These are phyloP conservation scores for Gallinago jamesoni DNA, from an alignment of 2,113 vertebrate genomes.

Conservation along the genomic window DNA sequence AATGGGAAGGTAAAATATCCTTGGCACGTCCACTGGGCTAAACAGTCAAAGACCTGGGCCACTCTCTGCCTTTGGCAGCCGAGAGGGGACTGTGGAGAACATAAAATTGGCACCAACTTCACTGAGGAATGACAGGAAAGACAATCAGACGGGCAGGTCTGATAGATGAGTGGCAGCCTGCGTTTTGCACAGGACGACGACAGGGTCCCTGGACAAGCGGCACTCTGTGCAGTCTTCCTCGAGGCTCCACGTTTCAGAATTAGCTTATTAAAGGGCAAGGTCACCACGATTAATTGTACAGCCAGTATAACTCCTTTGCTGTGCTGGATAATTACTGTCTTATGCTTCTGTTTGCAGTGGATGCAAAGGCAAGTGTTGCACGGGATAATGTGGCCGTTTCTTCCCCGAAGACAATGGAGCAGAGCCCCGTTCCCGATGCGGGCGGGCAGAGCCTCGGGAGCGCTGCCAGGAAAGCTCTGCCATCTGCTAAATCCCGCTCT, in stretches of 20 bases:
- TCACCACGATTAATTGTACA: conserved; percentile 4
- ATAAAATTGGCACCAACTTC: accelerated
- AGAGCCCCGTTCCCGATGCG: background rate
- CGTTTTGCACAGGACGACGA: background rate
- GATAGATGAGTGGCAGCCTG: background rate
- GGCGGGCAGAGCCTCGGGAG: conserved; percentile 63
- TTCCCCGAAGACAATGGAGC: conserved; percentile 52
- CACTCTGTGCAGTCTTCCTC: background rate
- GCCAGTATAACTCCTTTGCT: conserved; percentile 6
- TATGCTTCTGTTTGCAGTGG: conserved; percentile 73
- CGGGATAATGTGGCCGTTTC: conserved; percentile 65
- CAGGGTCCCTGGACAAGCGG: background rate
- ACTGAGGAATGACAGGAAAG: background rate
- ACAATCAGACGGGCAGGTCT: background rate
- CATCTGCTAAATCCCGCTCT: conserved; percentile 71
- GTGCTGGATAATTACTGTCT: conserved; percentile 42
- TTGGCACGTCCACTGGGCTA: background rate
- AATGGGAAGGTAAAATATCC: background rate
- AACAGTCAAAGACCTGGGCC: background rate
- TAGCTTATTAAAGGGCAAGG: background rate
- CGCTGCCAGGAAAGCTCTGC: conserved; percentile 42
- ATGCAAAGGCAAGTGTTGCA: conserved; percentile 37
- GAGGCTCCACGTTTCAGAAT: background rate
- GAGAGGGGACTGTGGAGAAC: background rate
- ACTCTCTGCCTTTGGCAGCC: background rate